Conservation (phyloP, 1,140 invertebrate species). For the Pentalonia nigronervosa region DNA sequence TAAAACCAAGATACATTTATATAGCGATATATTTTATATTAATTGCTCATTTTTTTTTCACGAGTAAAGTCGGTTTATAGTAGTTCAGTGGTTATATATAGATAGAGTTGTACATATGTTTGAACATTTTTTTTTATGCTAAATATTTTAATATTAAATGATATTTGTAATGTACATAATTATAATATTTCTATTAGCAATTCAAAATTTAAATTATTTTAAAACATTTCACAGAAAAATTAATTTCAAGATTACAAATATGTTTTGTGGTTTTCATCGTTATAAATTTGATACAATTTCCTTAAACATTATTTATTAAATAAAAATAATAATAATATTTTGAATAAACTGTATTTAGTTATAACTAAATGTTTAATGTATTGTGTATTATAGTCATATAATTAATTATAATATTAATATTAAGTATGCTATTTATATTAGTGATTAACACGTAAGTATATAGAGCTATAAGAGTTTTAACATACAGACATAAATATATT, state of each 20-base stretch:
- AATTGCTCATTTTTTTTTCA: too few species aligned
- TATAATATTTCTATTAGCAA: background rate
- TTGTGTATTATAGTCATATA: background rate
- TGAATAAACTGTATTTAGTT: background rate
- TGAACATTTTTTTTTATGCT: background rate
- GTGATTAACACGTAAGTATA: background rate
- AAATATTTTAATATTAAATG: background rate
- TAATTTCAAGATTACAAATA: background rate
- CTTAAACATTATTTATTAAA: background rate
- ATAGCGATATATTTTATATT: too few species aligned
- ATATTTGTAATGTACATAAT: background rate
- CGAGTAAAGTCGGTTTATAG: too few species aligned
- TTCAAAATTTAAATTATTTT: background rate
- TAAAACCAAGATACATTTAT: too few species aligned
- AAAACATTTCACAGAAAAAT: background rate
- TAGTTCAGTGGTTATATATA: too few species aligned
- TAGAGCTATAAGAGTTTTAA: background rate
- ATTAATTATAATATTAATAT: background rate
- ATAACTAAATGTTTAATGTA: background rate
- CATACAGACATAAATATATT: background rate
- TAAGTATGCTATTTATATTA: too few species aligned
- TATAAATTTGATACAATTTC: too few species aligned
- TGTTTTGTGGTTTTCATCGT: too few species aligned
- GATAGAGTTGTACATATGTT: too few species aligned
- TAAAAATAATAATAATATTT: background rate